Conservation (phyloP, 2,888 invertebrate species). For the Ceriagrion tenellum region DNA sequence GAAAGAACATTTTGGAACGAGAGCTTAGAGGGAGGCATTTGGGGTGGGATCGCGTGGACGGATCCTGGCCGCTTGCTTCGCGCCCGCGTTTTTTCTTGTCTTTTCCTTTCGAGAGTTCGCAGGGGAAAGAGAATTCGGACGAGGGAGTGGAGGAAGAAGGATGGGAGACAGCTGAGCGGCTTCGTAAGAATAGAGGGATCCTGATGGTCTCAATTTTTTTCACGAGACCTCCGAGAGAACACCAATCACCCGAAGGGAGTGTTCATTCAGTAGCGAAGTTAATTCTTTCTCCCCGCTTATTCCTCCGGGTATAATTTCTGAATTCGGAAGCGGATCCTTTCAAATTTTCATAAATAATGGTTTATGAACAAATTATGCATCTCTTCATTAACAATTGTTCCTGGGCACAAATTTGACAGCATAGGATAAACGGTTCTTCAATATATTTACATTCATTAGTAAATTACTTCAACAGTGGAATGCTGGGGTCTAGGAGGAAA, state of each 20-base stretch:
- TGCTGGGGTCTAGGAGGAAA: no score
- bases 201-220: conserved; percentile 29
- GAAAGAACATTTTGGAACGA: neutral
- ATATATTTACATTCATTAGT: no score
- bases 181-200: neutral
- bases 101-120: neutral
- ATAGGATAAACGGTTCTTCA: no score
- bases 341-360: no score
- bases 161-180: conserved; percentile 48
- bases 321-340: neutral
- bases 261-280: neutral
- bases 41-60: conserved; percentile 25
- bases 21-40: conserved; percentile 41
- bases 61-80: conserved; percentile 15
- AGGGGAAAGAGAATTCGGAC: neutral
- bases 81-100: neutral
- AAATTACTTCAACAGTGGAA: no score
- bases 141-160: neutral
- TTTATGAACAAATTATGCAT: no score
- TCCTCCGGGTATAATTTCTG: neutral
- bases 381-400: no score
- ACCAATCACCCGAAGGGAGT: neutral
- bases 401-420: no score
- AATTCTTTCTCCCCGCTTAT: neutral
- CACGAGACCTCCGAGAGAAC: neutral